phyloP scores from a whole-genome alignment of 2,888 invertebrate species.

The Leistus spinibarbis region DNA sequence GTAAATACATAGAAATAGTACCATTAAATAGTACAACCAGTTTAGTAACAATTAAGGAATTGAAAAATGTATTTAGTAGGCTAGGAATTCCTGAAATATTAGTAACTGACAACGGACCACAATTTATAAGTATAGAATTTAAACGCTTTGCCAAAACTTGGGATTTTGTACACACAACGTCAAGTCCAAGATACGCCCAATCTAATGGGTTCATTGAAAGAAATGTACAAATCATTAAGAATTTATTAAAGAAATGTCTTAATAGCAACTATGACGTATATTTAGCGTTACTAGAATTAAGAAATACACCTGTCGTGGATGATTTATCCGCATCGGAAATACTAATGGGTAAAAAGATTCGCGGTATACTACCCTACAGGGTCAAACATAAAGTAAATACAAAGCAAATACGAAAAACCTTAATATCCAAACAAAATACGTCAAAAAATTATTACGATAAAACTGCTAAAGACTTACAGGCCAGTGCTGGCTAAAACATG shows the following conservation, averaged over 20 bases:
- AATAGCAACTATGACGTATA: not conserved
- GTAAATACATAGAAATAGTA: no score
- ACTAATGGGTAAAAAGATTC: not conserved
- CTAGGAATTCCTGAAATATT: conserved; percentile 7
- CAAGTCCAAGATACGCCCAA: not conserved
- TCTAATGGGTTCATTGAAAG: conserved; percentile 11
- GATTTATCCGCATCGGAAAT: not conserved
- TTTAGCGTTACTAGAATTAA: conserved; percentile 6
- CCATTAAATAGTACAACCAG: no score
- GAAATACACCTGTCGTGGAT: conserved; percentile 8
- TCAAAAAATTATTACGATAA: no score
- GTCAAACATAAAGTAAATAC: no score
- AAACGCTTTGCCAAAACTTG: not conserved
- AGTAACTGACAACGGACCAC: conserved; percentile 5
- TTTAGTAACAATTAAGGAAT: no score
- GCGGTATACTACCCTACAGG: not conserved
- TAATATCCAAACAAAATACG: no score
- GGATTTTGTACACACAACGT: conserved; percentile 2
- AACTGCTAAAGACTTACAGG: no score
- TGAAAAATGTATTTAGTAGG: not conserved
- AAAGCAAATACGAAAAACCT: no score
- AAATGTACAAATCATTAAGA: conserved; percentile 6
- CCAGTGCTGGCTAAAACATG: no score
- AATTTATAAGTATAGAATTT: not conserved
- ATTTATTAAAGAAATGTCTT: not conserved